Percentiles rank a stretch among this genome's conserved stretches.
These are phyloP conservation scores for Brachionus koreanus DNA, from an alignment of 1,140 invertebrate species.

Conservation along the genomic window DNA sequence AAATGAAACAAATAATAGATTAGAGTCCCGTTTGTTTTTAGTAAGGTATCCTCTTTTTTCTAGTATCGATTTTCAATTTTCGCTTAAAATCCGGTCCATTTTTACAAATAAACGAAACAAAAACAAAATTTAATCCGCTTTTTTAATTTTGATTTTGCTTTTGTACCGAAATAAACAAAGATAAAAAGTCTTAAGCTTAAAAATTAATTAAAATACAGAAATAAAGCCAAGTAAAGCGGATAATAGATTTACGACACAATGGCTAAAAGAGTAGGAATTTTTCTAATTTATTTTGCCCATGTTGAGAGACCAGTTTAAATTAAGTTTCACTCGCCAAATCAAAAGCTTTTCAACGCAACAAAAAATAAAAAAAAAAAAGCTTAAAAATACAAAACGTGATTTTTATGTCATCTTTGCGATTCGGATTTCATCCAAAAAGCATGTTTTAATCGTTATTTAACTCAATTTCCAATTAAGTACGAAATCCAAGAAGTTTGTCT, in stretches of 20 bases:
- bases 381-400: not conserved
- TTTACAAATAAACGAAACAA: conserved; percentile 26
- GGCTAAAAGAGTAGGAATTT: not conserved
- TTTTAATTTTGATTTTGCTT: conserved; percentile 11
- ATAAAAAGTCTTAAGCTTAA: conserved; percentile 15
- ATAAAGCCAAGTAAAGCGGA: conserved; percentile 18
- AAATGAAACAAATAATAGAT: not conserved
- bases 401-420: not conserved
- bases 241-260: conserved; percentile 30
- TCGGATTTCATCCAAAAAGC: not conserved
- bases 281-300: conserved; percentile 29
- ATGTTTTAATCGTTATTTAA: not conserved
- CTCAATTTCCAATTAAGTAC: not conserved
- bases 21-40: not conserved
- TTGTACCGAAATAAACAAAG: conserved; percentile 38
- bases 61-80: conserved; percentile 29
- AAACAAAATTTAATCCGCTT: conserved; percentile 35
- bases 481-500: not conserved
- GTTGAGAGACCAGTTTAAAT: conserved; percentile 35
- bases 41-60: not conserved
- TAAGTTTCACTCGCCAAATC: not conserved
- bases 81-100: not conserved
- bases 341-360: not conserved
- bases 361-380: no score
- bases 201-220: conserved; percentile 40